These are phyloP conservation scores for Stenurella melanura DNA, from an alignment of 2,888 invertebrate species.

Conservation along the genomic window DNA sequence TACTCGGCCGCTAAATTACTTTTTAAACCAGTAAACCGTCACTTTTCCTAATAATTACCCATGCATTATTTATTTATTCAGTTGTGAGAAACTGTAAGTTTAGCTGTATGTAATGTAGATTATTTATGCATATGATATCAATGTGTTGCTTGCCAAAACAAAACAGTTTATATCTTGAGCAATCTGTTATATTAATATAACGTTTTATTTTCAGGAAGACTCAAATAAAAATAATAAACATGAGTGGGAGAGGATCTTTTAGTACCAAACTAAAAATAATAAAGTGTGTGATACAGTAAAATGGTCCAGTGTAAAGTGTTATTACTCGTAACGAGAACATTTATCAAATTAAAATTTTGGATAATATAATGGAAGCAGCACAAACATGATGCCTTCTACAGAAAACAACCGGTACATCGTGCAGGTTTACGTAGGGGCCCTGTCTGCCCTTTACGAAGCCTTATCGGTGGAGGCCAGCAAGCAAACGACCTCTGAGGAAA, in stretches of 20 bases:
- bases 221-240: conserved; percentile 19
- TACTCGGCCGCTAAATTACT: conserved; percentile 29
- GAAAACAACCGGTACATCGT: conserved; percentile 75
- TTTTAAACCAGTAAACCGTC: conserved; percentile 28
- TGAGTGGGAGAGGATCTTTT: conserved; percentile 26
- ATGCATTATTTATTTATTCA: conserved; percentile 19
- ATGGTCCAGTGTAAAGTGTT: conserved; percentile 34
- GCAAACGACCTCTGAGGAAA: conserved; percentile 93
- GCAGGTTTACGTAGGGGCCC: conserved; percentile 92
- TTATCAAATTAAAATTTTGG: conserved; percentile 33
- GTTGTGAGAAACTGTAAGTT: conserved; percentile 32
- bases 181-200: conserved; percentile 27
- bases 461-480: conserved; percentile 93
- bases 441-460: conserved; percentile 92
- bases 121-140: conserved; percentile 33
- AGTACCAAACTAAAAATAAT: conserved; percentile 39
- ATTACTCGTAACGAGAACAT: conserved; percentile 28
- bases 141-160: conserved; percentile 33
- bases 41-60: conserved; percentile 27
- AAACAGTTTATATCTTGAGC: conserved; percentile 12
- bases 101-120: conserved; percentile 11
- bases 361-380: conserved; percentile 31
- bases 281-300: conserved; percentile 21
- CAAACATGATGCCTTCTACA: conserved; percentile 54
- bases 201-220: conserved; percentile 36